Evolutionary conservation across 2,113 vertebrate species (phyloP).

Genomic region (Callipepla californica): DNA sequence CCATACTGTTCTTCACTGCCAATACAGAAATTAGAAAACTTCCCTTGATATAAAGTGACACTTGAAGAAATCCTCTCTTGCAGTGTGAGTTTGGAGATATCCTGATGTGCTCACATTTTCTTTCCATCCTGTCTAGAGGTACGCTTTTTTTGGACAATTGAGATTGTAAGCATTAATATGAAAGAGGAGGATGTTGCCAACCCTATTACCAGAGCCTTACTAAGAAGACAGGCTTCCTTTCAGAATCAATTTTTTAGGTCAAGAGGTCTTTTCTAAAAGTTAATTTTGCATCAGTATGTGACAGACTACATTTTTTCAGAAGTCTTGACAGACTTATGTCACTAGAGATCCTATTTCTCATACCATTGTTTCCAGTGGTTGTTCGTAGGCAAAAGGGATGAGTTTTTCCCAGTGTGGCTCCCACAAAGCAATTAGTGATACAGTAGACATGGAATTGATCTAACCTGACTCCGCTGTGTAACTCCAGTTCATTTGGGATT

Average conservation of each 20-base stretch:
- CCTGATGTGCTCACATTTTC: neutral
- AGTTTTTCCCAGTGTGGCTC: neutral
- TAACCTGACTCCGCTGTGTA: neutral
- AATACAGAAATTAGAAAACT: neutral
- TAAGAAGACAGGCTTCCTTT: neutral
- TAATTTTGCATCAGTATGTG: neutral
- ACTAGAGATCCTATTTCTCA: neutral
- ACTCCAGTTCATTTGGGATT: neutral
- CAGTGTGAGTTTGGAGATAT: neutral
- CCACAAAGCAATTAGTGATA: neutral
- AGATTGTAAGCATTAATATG: neutral
- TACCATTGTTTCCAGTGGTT: neutral
- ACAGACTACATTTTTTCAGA: neutral
- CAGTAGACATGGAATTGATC: neutral
- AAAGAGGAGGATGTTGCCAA: neutral
- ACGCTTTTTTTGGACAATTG: neutral
- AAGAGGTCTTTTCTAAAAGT: neutral
- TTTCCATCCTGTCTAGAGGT: neutral
- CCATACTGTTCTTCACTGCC: neutral
- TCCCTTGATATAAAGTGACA: neutral
- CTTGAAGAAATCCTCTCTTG: neutral
- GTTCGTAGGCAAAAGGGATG: neutral
- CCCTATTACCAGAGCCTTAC: neutral
- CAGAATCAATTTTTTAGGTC: neutral
- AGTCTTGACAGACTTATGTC: neutral